Conservation (phyloP, 2,797 vertebrate species). For the Perodicticus potto region DNA sequence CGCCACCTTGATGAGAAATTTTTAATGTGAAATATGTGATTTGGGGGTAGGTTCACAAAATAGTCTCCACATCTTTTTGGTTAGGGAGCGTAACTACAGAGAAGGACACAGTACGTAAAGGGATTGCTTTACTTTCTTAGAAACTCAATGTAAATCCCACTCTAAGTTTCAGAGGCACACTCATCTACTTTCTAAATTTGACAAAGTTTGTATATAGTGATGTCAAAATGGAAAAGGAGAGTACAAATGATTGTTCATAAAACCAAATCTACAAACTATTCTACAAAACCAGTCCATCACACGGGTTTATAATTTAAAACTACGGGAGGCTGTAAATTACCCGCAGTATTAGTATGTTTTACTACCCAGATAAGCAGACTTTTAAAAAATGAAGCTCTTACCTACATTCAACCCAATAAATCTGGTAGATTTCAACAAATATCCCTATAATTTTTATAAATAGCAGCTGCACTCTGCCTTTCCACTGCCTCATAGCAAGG, state of each 20-base stretch:
- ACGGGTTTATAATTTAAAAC: conserved; percentile 19
- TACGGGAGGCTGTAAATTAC: not conserved
- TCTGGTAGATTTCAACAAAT: conserved; percentile 10
- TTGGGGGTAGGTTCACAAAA: not conserved
- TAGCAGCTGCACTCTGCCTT: not conserved
- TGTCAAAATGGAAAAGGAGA: conserved; percentile 24
- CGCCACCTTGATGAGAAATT: not conserved
- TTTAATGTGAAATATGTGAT: not conserved
- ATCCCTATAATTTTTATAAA: not conserved
- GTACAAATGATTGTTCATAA: conserved; percentile 23
- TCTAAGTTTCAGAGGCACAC: not conserved
- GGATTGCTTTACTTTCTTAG: not conserved
- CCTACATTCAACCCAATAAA: conserved; percentile 23
- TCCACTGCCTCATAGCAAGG: not conserved
- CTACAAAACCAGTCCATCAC: not conserved
- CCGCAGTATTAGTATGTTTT: not conserved
- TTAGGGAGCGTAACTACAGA: not conserved
- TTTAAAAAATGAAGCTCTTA: not conserved
- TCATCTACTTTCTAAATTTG: not conserved
- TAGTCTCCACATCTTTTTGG: not conserved
- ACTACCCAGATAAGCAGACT: conserved; percentile 21
- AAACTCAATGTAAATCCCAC: not conserved
- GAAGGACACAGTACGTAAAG: not conserved
- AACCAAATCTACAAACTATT: conserved; percentile 16
- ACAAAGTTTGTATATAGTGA: conserved; percentile 13